Evolutionary conservation across 2,113 vertebrate species (phyloP), one percentile per base, ranked within the genome.

Genomic region (Ochotona princeps): DNA sequence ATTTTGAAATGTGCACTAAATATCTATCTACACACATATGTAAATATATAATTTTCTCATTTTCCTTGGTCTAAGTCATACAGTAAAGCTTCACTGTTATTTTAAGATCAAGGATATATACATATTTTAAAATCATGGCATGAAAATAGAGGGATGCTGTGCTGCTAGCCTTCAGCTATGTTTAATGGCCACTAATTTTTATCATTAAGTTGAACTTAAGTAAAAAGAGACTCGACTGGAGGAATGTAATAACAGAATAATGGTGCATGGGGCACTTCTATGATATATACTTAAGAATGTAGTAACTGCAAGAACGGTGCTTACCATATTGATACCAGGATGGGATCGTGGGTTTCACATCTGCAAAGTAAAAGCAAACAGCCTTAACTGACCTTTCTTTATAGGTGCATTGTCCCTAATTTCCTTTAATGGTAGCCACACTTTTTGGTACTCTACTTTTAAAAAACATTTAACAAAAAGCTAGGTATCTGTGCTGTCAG

Each of bases 321-420:
- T 98, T 98, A 99, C 99, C 98, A 70, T 98, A 95, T 7, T 97
- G 98, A 97, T 99, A 99, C 99, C 99, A 99, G 25, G 97, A 94
- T 3, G 99, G 99, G 94, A 97, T 98, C 63, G 97, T 98, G 92
- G 99, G 98, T 96, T 97, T 97, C 90, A 98, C 97, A 97, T 99
- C 99, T 99, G 96, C 38, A 97, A 97, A 95, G 96, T 25, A 47
- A 96, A 94, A 96, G 57, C 76, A 94, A 78, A 76, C 9, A 32
- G 83, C 25, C 3, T 63, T 95, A n/a, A 93, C 51, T 80, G 65
- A 94, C 8, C 28, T 94, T 90, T 83, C 38, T 61, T 81, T 15
- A n/a, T 6, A 80, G 82, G 57, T 49, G 20, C 8, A 9, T 73
- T 60, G 2, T 49, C 60, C 91, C 44, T 73, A 30, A 83, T 79